These are phyloP conservation scores for Petrocephalus sullivani DNA, from an alignment of 2,797 vertebrate genomes.

Conservation along the genomic window DNA sequence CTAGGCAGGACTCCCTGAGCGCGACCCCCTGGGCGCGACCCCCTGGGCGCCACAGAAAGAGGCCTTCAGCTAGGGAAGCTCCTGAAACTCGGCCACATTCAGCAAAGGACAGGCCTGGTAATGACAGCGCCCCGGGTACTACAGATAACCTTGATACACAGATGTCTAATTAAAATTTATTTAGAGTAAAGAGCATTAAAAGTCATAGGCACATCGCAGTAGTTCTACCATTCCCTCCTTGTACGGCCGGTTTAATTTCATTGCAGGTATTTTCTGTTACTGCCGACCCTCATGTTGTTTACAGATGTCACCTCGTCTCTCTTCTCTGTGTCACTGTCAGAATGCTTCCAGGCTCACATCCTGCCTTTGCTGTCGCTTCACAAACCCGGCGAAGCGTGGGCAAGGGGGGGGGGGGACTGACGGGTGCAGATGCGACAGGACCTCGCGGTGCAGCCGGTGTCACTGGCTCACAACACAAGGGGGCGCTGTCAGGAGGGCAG, in stretches of 20 bases:
- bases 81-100: not conserved
- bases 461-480: not conserved
- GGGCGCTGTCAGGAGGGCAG: not conserved
- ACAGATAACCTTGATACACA: not conserved
- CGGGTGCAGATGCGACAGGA: not conserved
- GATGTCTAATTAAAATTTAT: not conserved
- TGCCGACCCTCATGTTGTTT: slow-evolving; percentile 49
- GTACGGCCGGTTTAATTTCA: slow-evolving; percentile 31
- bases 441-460: not conserved
- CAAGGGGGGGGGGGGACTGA: no score
- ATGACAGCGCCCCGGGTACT: not conserved
- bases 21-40: no score
- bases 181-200: not conserved
- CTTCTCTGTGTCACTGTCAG: not conserved
- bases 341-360: not conserved
- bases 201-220: not conserved
- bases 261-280: slow-evolving; percentile 32
- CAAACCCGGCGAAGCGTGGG: slow-evolving; percentile 9
- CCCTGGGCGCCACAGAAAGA: not conserved
- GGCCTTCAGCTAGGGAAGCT: not conserved
- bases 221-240: not conserved
- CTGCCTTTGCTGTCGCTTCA: not conserved
- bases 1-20: no score
- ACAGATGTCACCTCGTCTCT: slow-evolving; percentile 33
- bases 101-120: not conserved